Percentiles rank a stretch among this genome's conserved stretches.
Conservation (phyloP, 2,888 invertebrate species). For the Aphodius granarius region DNA sequence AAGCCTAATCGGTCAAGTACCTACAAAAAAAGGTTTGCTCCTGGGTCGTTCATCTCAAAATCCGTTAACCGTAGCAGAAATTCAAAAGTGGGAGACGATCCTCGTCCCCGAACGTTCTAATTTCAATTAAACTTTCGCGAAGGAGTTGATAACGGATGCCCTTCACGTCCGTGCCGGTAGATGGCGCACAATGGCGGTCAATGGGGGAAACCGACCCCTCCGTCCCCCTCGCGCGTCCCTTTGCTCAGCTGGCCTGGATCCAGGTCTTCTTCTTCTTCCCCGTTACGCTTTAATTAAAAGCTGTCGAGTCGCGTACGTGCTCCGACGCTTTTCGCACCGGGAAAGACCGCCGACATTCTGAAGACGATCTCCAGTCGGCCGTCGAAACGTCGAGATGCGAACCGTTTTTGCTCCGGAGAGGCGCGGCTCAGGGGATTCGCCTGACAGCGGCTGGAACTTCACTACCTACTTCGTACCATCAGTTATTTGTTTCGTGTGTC, state of each 20-base stretch:
- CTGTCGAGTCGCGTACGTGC: constrained; percentile 7
- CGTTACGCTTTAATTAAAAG: constrained; percentile 7
- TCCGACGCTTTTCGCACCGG: background rate
- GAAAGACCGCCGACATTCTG: background rate
- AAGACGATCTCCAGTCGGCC: background rate
- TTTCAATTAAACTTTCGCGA: constrained; percentile 3
- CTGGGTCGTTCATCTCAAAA: background rate
- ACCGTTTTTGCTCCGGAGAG: background rate
- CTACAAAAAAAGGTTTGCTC: too few relatives aligned
- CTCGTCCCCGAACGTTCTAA: background rate
- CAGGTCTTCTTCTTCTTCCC: background rate
- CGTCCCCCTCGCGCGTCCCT: background rate
- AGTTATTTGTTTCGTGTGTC: background rate
- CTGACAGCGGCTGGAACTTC: background rate
- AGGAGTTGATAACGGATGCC: constrained; percentile 2
- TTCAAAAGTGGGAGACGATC: background rate
- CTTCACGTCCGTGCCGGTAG: constrained; percentile 4
- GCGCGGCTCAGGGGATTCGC: background rate
- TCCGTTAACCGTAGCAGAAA: too few relatives aligned
- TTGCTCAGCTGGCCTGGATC: constrained; percentile 1
- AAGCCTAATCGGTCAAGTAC: too few relatives aligned
- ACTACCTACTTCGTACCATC: too few relatives aligned
- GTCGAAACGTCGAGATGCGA: background rate
- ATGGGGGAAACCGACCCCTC: background rate
- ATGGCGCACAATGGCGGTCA: constrained; percentile 5